Evolutionary conservation across 2,113 vertebrate genomes (phyloP), one percentile per base, ranked within the genome.

Genomic region (Catharus bicknelli): DNA sequence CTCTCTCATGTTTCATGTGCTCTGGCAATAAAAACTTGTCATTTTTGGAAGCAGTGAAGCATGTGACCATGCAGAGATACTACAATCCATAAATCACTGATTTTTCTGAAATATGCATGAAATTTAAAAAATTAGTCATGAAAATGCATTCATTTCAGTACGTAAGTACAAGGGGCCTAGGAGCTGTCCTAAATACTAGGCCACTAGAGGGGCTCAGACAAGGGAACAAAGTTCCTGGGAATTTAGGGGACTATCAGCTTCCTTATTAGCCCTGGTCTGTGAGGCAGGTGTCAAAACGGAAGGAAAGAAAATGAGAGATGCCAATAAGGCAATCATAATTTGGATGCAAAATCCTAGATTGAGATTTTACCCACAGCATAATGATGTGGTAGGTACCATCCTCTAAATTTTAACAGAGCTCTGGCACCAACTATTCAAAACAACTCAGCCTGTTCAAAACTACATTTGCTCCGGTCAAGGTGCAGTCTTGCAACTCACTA

Each of bases 61-160:
- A 16, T 0, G 0, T 36, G 25, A 72, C 54, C 5, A 2, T 9
- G 4, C n/a, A 32, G 40, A 45, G 30, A 6, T 79, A 25, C 2
- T 73, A 12, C 11, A 55, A 16, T 17, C 20, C 19, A 17, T 32
- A 64, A 63, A 34, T 73, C 7, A 42, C 1, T 25, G 15, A 7
- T 45, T 76, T 42, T 78, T 51, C 42, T 83, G 38, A 88, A 85
- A 62, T 5, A 7, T 0, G 1, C 23, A 47, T 74, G 27, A 38
- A 69, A 68, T 26, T 43, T 9, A 57, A 68, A 29, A 53, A 73
- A 29, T 4, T 1, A 50, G 25, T 53, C 45, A 86, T 0, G 0
- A 14, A 45, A 63, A 75, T 40, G 7, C 11, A 16, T 75, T 57
- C 2, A 11, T 74, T 55, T 59, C 48, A n/a, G 32, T 54, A 72